Base-by-base conservation (phyloP, 2,113 vertebrate genomes). In the Ceratotherium simum region DNA sequence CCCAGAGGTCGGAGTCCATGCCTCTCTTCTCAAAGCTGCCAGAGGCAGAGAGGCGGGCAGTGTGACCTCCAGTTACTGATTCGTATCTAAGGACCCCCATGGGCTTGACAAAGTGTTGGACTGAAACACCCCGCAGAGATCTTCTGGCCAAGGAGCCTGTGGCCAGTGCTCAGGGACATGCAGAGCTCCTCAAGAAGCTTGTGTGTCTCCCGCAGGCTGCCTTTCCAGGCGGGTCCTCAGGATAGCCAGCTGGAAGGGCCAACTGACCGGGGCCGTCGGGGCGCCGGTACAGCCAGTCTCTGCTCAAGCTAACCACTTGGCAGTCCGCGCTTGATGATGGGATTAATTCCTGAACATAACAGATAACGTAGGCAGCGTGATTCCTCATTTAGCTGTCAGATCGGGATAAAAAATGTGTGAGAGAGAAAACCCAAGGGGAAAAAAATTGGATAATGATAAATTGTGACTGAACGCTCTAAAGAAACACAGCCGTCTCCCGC, bases 371-470 rank as follows among this genome's bases (percentile, higher is more conserved):
- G 93, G 95, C 95, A 88, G 94, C 4, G 18, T 90, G 76, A 54
- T 90, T 87, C 93, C 96, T 96, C 96, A 91, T 96, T 98, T 92
- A 94, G 94, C 97, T 96, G 96, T 70, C 96, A 94, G 96, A 92
- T 80, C 70, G 5, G 90, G 82, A 64, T 93, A 80, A 96, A 97
- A 98, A 95, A 97, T 79, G 72, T 87, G 79, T 72, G 90, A 27
- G 65, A 88, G 91, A 97, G 96, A 95, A 95, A 95, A n/a, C 80
- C 85, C 91, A 91, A 93, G 96, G 90, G 97, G 58, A 73, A 36
- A 90, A 82, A 89, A 97, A 94, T 97, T 84, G 81, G 92, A 92
- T 97, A 96, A 98, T 98, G 98, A 97, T 95, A 96, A 56, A 97
- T 96, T 62, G 67, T 94, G 94, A 96, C 96, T 84, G 76, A 84